Evolutionary conservation across 2,113 vertebrate genomes (phyloP), one percentile per base, ranked within the genome.

Genomic region (Daboia siamensis): DNA sequence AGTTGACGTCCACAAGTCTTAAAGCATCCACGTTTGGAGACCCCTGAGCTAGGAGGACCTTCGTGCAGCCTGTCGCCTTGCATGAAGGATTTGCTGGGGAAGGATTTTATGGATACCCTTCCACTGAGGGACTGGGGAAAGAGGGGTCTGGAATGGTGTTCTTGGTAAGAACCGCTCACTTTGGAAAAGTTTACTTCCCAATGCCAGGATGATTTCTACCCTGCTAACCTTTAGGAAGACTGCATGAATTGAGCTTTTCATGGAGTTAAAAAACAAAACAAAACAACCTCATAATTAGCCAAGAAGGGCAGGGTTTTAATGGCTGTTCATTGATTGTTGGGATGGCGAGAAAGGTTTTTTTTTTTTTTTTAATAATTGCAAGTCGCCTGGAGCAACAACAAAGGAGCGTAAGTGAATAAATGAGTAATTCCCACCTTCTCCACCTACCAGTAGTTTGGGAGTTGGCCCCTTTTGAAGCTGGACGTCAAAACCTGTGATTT

Each of bases 181-280:
- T 39, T 33, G n/a, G 13, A 33, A 74, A 74, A 39, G n/a, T 74
- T 74, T 74, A 74, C n/a, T 33, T 39, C n/a, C 15, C 13, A 17
- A 33, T 5, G 15, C 15, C 69, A 74, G 5, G 69, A 39, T 33
- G 69, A 33, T 33, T 33, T 17, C n/a, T n/a, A 39, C n/a, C 5
- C n/a, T 33, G 8, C 13, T 39, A 74, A 74, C n/a, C 5, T 74
- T 74, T 33, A 74, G 15, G n/a, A 33, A 33, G 69, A 17, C 69
- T 33, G 33, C 2, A 39, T 20, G 69, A 39, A 80, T 80, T 3
- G 13, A 39, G 33, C 17, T 39, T 80, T 39, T 20, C 6, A 5
- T 7, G 69, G 0, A 1, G 2, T n/a, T n/a, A n/a, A n/a, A 39
- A 39, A 39, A 1, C 1, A 39, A 1, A 39, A 39, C 39, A 39